Conservation (phyloP, 2,888 invertebrate genomes). For the Acrobasis suavella region DNA sequence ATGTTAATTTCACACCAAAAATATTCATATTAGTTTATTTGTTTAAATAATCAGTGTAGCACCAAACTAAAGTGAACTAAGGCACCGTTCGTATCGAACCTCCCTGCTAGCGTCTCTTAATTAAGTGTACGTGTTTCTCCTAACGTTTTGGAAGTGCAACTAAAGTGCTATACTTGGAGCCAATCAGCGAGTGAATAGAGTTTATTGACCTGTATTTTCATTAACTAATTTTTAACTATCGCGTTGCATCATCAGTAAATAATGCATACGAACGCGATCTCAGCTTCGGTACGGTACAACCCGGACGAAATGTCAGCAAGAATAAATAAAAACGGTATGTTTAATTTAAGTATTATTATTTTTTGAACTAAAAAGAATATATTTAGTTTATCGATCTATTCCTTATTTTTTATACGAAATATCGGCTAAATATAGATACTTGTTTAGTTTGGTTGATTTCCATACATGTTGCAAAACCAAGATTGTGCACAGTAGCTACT, state of each 20-base stretch:
- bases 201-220: background rate
- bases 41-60: slow-evolving; percentile 19
- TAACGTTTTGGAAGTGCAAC: slow-evolving; percentile 1
- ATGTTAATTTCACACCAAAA: slow-evolving; percentile 5
- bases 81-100: slow-evolving; percentile 23
- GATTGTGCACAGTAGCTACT: too few relatives aligned
- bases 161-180: slow-evolving; percentile 4
- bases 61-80: slow-evolving; percentile 26
- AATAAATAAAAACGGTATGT: too few relatives aligned
- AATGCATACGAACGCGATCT: too few relatives aligned
- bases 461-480: too few relatives aligned
- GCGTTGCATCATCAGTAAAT: too few relatives aligned
- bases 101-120: slow-evolving; percentile 14
- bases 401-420: background rate
- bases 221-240: too few relatives aligned
- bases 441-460: too few relatives aligned
- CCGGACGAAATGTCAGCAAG: too few relatives aligned
- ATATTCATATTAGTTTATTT: background rate
- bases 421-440: too few relatives aligned
- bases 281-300: too few relatives aligned
- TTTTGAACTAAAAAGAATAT: too few relatives aligned
- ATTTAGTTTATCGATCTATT: background rate
- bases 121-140: background rate
- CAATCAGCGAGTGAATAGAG: background rate
- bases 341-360: too few relatives aligned